Base-by-base conservation (phyloP, 2,113 vertebrate species). In the Cettia cetti region DNA sequence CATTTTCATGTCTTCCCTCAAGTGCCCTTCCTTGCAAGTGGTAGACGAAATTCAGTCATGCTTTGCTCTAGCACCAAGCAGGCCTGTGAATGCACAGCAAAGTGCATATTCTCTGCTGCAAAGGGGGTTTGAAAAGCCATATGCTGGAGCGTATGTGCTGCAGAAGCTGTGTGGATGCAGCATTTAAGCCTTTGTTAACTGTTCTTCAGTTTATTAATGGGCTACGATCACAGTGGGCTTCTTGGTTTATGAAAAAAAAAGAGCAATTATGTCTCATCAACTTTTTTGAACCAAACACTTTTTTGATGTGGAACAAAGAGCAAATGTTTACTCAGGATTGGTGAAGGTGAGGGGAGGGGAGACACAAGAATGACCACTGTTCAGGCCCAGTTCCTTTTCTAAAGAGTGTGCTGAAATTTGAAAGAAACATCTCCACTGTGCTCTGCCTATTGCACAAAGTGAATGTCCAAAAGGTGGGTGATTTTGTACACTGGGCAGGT, bases 91-190 rank as follows among this genome's bases (percentile, higher is more conserved):
- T 76, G 75, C 4, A 2, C 80, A 90, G 44, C 80, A 78, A 69
- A 92, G 68, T 63, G 39, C 60, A 71, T 60, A 74, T 83, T 92
- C 65, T 77, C 47, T 86, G 15, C 86, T 86, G 64, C 45, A 92
- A 81, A 78, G 31, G 64, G 71, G 89, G 39, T 89, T 91, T 86
- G 42, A 60, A 82, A 90, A 83, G 59, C 81, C 84, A 82, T 92
- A 93, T 92, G 91, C 66, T 91, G 75, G 45, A 92, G 59, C 16
- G 39, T 95, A 88, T 94, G 91, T 82, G 75, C 84, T 90, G 59
- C 63, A 85, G 89, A 92, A 94, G 50, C 63, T 39, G 27, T 91
- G 91, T 59, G 45, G 63, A 82, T 88, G 64, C 35, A 77, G 64
- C 87, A 70, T 71, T 85, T 82, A 44, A 76, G 54, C 70, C 66